phyloP scores from a whole-genome alignment of 1,140 invertebrate genomes.

The Heliconius hermathena region DNA sequence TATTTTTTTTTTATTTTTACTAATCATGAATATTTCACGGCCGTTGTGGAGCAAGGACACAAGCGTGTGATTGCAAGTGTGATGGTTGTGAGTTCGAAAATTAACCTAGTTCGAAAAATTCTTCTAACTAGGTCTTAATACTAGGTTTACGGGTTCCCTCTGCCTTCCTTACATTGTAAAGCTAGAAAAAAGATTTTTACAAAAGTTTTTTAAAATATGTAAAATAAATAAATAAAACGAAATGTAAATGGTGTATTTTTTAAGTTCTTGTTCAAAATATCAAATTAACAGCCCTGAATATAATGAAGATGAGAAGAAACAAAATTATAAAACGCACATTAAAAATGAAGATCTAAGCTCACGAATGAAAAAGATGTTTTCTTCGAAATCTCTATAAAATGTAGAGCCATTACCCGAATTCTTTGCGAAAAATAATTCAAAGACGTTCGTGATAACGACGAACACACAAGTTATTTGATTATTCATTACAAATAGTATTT shows the following conservation, averaged over 20 bases:
- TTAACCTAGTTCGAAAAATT: too few species aligned
- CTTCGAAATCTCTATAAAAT: not conserved
- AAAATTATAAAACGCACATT: not conserved
- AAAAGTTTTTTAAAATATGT: too few species aligned
- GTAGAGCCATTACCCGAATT: not conserved
- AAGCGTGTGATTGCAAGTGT: too few species aligned
- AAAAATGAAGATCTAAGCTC: not conserved
- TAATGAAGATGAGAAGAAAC: not conserved
- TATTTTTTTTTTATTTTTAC: too few species aligned
- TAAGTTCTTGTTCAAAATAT: not conserved
- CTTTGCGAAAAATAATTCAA: not conserved
- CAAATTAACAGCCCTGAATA: not conserved
- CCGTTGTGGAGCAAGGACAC: too few species aligned
- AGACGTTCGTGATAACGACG: constrained; percentile 5
- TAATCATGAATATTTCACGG: too few species aligned
- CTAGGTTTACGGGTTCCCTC: too few species aligned
- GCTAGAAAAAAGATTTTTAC: too few species aligned
- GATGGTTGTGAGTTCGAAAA: too few species aligned
- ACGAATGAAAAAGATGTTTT: not conserved
- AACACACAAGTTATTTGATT: not conserved
- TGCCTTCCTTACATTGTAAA: too few species aligned
- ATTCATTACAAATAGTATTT: not conserved
- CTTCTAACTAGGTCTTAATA: too few species aligned
- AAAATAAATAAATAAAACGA: too few species aligned
- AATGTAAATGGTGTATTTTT: not conserved